phyloP scores from a whole-genome alignment of 2,113 vertebrate species.

The Dendrocopos noguchii region DNA sequence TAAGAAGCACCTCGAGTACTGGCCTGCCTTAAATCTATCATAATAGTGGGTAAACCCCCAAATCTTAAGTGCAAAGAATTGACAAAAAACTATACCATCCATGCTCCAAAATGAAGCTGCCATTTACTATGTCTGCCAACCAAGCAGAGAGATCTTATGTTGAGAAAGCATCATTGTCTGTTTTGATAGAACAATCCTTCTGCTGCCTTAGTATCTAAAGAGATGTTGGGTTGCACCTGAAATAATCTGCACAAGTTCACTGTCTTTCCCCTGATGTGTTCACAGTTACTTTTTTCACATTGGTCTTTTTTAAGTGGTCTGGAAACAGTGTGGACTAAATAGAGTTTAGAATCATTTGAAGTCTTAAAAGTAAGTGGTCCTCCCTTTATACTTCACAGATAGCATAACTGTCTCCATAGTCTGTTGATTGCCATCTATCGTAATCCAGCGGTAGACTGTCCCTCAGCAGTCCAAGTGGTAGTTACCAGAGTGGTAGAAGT shows the following conservation, averaged over 20 bases:
- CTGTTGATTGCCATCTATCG: not conserved
- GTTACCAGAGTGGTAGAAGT: not conserved
- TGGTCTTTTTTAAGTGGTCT: not conserved
- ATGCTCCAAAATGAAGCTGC: slow-evolving; percentile 10
- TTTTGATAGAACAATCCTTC: not conserved
- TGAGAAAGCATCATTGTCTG: slow-evolving; percentile 22
- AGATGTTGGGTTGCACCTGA: not conserved
- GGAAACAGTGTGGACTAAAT: not conserved
- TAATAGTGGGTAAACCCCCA: not conserved
- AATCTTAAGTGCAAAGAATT: not conserved
- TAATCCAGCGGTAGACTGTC: not conserved
- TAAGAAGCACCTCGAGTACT: not conserved
- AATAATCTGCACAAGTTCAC: not conserved
- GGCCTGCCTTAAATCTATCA: not conserved
- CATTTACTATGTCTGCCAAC: slow-evolving; percentile 48
- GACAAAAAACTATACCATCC: not conserved
- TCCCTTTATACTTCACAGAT: not conserved
- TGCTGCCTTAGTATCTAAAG: not conserved
- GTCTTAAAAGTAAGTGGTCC: not conserved
- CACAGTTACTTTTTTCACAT: not conserved
- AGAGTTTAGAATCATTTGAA: not conserved
- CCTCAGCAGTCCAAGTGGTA: not conserved
- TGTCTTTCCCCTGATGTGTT: not conserved
- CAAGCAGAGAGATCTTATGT: slow-evolving; percentile 49
- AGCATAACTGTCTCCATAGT: not conserved